These are phyloP conservation scores for Danio kyathit DNA, from an alignment of 2,797 vertebrate genomes.

Conservation along the genomic window DNA sequence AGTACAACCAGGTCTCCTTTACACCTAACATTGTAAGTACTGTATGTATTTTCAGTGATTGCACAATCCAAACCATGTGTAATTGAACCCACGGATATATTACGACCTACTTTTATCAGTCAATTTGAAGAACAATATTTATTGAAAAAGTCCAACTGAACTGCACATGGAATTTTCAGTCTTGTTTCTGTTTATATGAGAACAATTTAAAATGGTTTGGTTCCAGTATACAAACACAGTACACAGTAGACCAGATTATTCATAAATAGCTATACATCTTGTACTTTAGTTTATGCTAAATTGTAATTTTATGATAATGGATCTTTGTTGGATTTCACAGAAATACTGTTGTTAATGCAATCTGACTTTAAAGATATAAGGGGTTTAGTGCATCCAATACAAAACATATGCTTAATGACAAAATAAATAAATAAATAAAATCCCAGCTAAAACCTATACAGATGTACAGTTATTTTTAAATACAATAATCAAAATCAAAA, in stretches of 20 bases:
- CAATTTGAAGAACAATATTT: background rate
- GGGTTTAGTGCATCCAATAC: no score
- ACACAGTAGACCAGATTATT: background rate
- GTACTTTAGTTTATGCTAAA: no score
- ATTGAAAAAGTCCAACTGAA: background rate
- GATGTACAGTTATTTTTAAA: no score
- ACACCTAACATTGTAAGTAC: slow-evolving; percentile 27
- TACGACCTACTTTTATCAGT: background rate
- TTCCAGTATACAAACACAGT: background rate
- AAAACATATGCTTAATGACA: no score
- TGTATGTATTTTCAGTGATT: background rate
- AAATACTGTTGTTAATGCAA: no score
- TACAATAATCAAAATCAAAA: no score
- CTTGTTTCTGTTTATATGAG: background rate
- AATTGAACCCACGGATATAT: background rate
- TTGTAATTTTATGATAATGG: no score
- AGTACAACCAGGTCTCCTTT: slow-evolving; percentile 7
- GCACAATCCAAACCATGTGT: background rate
- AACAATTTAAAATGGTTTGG: background rate
- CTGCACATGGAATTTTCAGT: background rate
- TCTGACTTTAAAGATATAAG: no score
- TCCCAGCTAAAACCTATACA: no score
- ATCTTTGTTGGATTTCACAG: no score
- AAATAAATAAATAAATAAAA: no score
- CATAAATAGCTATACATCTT: background rate